phyloP scores from a whole-genome alignment of 2,888 invertebrate genomes.

The Neuroscelio doddi region DNA sequence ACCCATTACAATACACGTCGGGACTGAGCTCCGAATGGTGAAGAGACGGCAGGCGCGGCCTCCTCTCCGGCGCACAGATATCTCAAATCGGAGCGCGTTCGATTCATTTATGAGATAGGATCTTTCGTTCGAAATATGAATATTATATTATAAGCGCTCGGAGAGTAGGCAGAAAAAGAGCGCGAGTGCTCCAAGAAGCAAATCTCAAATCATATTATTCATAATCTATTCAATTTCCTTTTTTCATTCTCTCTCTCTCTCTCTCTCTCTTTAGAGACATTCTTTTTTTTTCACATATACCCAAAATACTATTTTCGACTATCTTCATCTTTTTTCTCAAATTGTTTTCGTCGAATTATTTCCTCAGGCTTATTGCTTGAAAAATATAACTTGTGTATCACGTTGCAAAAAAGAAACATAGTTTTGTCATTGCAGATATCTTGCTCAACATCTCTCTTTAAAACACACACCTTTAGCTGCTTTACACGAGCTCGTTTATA shows the following conservation, averaged over 20 bases:
- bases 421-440: too few relatives aligned
- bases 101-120: constrained; percentile 72
- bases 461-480: too few relatives aligned
- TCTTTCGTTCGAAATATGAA: constrained; percentile 72
- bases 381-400: too few relatives aligned
- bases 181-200: constrained; percentile 35
- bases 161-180: constrained; percentile 42
- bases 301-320: too few relatives aligned
- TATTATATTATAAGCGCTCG: constrained; percentile 69
- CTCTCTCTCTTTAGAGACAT: too few relatives aligned
- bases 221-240: constrained; percentile 44
- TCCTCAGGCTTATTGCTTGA: too few relatives aligned
- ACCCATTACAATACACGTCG: constrained; percentile 61
- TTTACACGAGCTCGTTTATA: too few relatives aligned
- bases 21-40: constrained; percentile 27
- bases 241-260: constrained; percentile 34
- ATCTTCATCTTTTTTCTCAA: too few relatives aligned
- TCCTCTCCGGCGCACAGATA: constrained; percentile 61
- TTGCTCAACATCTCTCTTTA: too few relatives aligned
- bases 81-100: constrained; percentile 70
- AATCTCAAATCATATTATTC: constrained; percentile 43
- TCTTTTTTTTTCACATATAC: too few relatives aligned
- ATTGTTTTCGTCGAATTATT: too few relatives aligned
- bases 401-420: too few relatives aligned
- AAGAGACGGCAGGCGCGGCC: constrained; percentile 50